A percentile compares a stretch with the other conserved stretches of the same genome.
Conservation (phyloP, 2,888 invertebrate genomes). For the Penaeus monodon region DNA sequence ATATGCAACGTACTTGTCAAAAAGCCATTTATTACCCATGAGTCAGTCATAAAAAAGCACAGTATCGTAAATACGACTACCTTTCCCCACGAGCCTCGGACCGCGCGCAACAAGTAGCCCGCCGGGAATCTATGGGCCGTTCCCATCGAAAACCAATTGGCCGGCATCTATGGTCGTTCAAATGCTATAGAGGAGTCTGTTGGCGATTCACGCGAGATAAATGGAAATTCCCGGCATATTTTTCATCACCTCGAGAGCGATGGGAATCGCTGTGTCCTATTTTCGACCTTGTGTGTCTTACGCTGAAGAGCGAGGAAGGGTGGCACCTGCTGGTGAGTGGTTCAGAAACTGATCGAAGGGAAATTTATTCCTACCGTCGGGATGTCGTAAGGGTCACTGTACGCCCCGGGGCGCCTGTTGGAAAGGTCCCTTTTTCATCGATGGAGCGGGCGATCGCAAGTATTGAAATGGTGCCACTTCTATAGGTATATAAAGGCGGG, state of each 20-base stretch:
- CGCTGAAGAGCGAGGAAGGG: neutral
- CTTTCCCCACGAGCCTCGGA: no score
- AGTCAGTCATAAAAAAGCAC: no score
- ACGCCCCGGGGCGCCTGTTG: neutral
- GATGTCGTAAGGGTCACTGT: neutral
- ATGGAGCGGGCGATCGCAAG: conserved; percentile 12
- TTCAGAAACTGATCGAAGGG: neutral
- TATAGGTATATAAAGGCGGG: conserved; percentile 36
- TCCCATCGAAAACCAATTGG: conserved; percentile 51
- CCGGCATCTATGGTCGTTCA: conserved; percentile 51
- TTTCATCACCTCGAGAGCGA: conserved; percentile 29
- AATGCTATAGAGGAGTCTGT: conserved; percentile 34
- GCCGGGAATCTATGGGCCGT: neutral
- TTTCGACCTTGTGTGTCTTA: conserved; percentile 6
- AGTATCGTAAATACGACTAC: no score
- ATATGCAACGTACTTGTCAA: no score
- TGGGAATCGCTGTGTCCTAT: neutral
- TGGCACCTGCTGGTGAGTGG: neutral
- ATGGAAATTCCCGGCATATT: conserved; percentile 50
- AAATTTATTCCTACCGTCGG: neutral
- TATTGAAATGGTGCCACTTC: conserved; percentile 30
- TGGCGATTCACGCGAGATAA: conserved; percentile 49
- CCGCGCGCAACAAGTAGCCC: conserved; percentile 39
- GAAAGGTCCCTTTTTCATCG: neutral
- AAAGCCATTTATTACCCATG: no score